Base-by-base conservation (phyloP, 2,797 vertebrate species). In the Syndactyla subalaris region DNA sequence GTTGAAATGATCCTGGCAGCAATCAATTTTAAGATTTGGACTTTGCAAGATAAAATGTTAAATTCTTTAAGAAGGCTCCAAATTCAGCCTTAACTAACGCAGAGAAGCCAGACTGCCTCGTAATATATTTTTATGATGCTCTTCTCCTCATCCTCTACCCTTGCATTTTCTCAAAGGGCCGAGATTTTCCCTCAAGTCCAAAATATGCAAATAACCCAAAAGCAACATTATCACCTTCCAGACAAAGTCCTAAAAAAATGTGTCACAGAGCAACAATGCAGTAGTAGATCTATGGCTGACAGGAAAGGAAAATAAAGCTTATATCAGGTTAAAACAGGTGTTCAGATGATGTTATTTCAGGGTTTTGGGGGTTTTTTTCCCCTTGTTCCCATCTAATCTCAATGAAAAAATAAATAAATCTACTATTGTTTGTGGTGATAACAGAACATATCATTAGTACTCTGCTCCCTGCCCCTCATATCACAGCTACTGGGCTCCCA, bases 141-240 rank as follows among this genome's bases (percentile, higher is more conserved):
- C 12, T 72, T 76, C 66, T 76, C 45, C 29, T 73, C 36, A 41
- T 66, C 32, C 26, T 75, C 32, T 81, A 32, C 12, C 24, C 26
- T 66, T 58, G 10, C 17, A 54, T 68, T 78, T 84, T 75, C 24
- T 32, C 34, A 54, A 38, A 54, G 21, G 29, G 23, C 17, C 83
- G 23, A 89, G 34, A 76, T 63, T 80, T 87, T 16, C 24, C 38
- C 10, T 87, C 14, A 49, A 55, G 51, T 71, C 41, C 65, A 68
- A 92, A 91, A 92, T n/a, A 89, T 4, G 17, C 20, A 77, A 77
- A 88, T 71, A 88, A 88, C 22, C 20, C 32, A 88, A 93, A 74
- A 18, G 7, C 29, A 83, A 75, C 10, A 38, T n/a, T 61, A 21
- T n/a, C 27, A 51, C 10, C 11, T 73, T 80, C 39, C 18, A 87